phyloP scores from a whole-genome alignment of 2,888 invertebrate species.

The Philereme transversata region DNA sequence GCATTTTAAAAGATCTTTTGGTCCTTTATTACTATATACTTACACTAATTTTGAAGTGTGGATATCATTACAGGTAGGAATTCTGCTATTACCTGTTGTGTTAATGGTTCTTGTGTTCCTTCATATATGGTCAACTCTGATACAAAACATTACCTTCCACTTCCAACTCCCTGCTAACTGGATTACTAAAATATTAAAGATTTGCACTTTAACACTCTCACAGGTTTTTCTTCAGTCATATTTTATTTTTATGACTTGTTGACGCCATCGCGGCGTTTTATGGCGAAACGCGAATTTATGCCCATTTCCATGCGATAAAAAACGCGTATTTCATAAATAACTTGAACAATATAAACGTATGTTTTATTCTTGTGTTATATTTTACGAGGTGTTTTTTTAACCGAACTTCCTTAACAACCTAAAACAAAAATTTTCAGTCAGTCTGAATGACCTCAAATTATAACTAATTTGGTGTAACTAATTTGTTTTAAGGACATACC shows the following conservation, averaged over 20 bases:
- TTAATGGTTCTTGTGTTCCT: no score
- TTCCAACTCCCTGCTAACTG: constrained; percentile 6
- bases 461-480: no score
- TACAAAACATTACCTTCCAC: no score
- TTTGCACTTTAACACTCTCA: constrained; percentile 18
- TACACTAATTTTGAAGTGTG: no score
- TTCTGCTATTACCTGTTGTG: no score
- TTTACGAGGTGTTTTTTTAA: neutral
- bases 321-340: constrained; percentile 27
- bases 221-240: constrained; percentile 22
- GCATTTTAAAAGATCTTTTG: no score
- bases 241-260: constrained; percentile 29
- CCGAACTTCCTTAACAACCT: neutral
- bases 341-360: constrained; percentile 18
- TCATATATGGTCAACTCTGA: no score
- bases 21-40: no score
- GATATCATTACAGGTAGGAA: no score
- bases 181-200: constrained; percentile 24
- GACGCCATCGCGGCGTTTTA: constrained; percentile 28
- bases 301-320: constrained; percentile 30
- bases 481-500: no score
- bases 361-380: constrained; percentile 15
- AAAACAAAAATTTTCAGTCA: no score
- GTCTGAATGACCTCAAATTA: no score
- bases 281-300: constrained; percentile 32